Evolutionary conservation across 2,797 vertebrate species (phyloP).

Genomic region (Sparidentex hasta): DNA sequence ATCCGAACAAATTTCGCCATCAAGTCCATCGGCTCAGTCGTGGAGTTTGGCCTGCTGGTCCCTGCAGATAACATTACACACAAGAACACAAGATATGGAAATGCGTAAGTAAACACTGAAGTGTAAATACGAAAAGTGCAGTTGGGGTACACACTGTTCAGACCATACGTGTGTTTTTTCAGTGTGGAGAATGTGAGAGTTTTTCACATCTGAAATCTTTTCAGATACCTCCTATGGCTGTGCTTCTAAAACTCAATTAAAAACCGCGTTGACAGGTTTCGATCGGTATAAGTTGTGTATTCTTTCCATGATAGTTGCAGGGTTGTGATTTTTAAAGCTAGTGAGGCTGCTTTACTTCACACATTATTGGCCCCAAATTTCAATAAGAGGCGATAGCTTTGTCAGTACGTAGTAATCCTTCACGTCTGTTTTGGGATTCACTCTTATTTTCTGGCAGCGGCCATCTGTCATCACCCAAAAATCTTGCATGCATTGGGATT

Average conservation of each 20-base stretch:
- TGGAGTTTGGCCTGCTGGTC: slow-evolving; percentile 32
- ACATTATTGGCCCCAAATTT: neutral
- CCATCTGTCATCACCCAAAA: slow-evolving; percentile 34
- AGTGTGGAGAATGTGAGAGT: neutral
- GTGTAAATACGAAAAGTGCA: slow-evolving; percentile 17
- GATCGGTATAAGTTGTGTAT: too few species aligned
- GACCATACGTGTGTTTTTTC: slow-evolving; percentile 3
- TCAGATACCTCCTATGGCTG: too few species aligned
- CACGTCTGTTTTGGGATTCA: slow-evolving; percentile 8
- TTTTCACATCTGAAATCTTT: neutral
- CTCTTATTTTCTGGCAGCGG: slow-evolving; percentile 13
- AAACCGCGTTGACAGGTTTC: neutral
- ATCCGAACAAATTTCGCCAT: slow-evolving; percentile 14
- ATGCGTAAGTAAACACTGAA: slow-evolving; percentile 17
- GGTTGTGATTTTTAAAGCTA: neutral
- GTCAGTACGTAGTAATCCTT: slow-evolving; percentile 10
- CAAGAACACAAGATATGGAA: slow-evolving; percentile 7
- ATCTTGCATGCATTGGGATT: neutral
- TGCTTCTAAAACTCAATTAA: neutral
- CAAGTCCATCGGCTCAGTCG: neutral
- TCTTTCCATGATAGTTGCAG: neutral
- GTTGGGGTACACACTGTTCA: neutral
- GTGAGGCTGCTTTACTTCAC: neutral
- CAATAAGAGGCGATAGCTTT: slow-evolving; percentile 5
- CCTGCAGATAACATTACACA: slow-evolving; percentile 14